Percentiles rank a stretch among this genome's conserved stretches.
phyloP scores from a whole-genome alignment of 2,888 invertebrate genomes.

The Calameuta idolon region DNA sequence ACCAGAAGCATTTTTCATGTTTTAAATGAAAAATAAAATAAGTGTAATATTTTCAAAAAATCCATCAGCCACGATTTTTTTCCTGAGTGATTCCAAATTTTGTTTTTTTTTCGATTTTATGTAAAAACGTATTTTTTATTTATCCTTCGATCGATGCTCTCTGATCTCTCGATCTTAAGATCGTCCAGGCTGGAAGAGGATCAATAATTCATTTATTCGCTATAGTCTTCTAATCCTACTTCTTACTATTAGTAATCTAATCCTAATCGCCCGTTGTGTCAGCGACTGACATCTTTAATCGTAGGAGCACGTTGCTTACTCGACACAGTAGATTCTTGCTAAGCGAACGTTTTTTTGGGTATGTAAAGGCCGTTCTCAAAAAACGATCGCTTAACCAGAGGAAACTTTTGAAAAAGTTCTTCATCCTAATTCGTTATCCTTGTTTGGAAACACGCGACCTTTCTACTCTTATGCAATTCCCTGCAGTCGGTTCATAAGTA shows the following conservation, averaged over 20 bases:
- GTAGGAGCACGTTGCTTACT: background rate
- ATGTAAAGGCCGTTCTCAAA: too few relatives aligned
- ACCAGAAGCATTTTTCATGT: background rate
- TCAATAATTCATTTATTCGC: constrained; percentile 27
- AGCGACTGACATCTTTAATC: background rate
- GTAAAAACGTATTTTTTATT: background rate
- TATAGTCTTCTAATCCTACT: constrained; percentile 7
- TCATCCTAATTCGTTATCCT: too few relatives aligned
- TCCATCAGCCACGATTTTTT: background rate
- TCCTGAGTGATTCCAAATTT: too few relatives aligned
- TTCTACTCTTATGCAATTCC: too few relatives aligned
- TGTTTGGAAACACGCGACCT: too few relatives aligned
- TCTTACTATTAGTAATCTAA: constrained; percentile 6
- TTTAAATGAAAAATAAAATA: background rate
- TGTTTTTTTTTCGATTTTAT: too few relatives aligned
- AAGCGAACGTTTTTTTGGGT: too few relatives aligned
- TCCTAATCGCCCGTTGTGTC: background rate
- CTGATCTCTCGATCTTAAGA: constrained; percentile 1
- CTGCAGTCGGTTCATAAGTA: too few relatives aligned
- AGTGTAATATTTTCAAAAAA: background rate
- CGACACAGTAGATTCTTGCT: background rate
- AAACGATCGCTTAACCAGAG: too few relatives aligned
- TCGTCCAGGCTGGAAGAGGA: constrained; percentile 42
- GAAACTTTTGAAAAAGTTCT: too few relatives aligned
- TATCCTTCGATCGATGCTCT: background rate